Percentiles rank a stretch among this genome's conserved stretches.
phyloP scores from a whole-genome alignment of 2,113 vertebrate species.

The Dermatemys mawii region DNA sequence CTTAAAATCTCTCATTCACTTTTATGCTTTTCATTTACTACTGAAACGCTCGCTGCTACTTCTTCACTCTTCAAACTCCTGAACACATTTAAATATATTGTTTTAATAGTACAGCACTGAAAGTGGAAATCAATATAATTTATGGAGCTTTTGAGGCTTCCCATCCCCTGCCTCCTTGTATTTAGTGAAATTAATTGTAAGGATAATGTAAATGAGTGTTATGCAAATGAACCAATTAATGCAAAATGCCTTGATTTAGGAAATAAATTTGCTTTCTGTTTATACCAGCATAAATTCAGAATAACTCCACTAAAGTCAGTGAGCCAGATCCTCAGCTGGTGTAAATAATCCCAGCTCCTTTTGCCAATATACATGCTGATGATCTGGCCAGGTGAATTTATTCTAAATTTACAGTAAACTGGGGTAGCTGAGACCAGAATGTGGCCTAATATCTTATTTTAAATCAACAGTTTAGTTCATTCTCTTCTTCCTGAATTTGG shows the following conservation, averaged over 20 bases:
- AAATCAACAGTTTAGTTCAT: background rate
- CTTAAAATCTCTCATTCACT: background rate
- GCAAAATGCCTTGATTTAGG: background rate
- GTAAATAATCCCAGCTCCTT: background rate
- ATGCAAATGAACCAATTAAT: background rate
- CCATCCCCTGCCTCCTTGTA: background rate
- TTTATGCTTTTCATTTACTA: constrained; percentile 13
- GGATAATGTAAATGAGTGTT: background rate
- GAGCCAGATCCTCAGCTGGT: background rate
- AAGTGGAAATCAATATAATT: background rate
- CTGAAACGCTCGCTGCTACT: background rate
- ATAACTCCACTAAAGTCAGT: background rate
- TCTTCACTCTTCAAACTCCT: background rate
- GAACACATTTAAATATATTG: background rate
- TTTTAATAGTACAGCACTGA: background rate
- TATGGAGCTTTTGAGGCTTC: background rate
- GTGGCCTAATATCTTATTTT: background rate
- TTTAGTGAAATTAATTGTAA: background rate
- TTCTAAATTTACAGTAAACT: background rate
- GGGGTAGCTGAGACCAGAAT: background rate
- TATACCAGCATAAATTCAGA: background rate
- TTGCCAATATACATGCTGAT: background rate
- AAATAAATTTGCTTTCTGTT: background rate
- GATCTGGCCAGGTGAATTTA: background rate
- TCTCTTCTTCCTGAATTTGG: background rate